Evolutionary conservation across 2,797 vertebrate genomes (phyloP), one percentile per base, ranked within the genome.

Genomic region (Acanthopagrus latus): DNA sequence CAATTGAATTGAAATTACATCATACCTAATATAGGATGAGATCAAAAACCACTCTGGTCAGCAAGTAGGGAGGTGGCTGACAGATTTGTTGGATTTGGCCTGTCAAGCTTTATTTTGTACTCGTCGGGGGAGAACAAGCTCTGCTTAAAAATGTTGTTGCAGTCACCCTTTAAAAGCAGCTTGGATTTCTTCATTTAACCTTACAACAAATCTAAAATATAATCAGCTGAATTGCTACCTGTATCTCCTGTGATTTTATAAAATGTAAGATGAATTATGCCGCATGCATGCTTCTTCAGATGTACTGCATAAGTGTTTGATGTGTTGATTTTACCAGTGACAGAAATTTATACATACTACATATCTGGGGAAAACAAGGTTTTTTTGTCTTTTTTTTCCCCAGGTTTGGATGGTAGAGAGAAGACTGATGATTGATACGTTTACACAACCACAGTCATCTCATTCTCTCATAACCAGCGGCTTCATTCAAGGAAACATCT

Each of bases 1-100:
- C 47, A 75, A 63, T 76, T 25, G 50, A 50, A 80, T 11, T 74
- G 23, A 72, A 78, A 52, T 60, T 50, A 69, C 69, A 64, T 75
- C 33, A 52, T 27, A 48, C 41, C 27, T 66, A 70, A 76, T 58
- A 62, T 58, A 56, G 7, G 44, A 68, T 9, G 11, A 43, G 41
- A 74, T 70, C 16, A 78, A 29, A 81, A 76, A 77, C 27, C 52
- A n/a, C 51, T 69, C 16, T 7, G 64, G 57, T 81, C 82, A 86
- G 83, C 76, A 78, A 44, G 23, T 60, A 44, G 29, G 54, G 75
- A 62, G 43, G 68, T 46, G 44, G 27, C 17, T 25, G 64, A 70
- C 3, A 23, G 51, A 74, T n/a, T 10, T 7, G 59, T 65, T 25
- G n/a, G 25, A 58, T 66, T 56, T 51, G 46, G 18, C 66, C 64